A percentile compares a stretch with the other conserved stretches of the same genome.
phyloP scores from a whole-genome alignment of 1,140 invertebrate genomes.

The Danaus melanippus region DNA sequence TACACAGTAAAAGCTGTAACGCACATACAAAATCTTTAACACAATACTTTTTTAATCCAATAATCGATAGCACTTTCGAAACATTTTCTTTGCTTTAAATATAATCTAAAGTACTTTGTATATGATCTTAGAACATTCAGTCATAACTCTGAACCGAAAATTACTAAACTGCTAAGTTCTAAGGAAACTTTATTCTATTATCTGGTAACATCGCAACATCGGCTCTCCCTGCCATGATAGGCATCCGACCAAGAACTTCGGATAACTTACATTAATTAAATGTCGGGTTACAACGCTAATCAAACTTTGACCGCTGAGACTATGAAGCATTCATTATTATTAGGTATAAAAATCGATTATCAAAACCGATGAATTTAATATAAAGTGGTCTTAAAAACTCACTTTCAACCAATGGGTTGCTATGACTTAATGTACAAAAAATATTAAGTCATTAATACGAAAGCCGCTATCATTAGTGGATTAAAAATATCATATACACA shows the following conservation, averaged over 20 bases:
- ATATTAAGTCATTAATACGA: conserved; percentile 3
- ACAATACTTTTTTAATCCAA: neutral
- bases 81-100: no score
- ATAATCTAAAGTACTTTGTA: conserved; percentile 12
- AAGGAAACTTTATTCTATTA: conserved; percentile 48
- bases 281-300: conserved; percentile 63
- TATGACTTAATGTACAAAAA: neutral
- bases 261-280: conserved; percentile 64
- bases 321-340: conserved; percentile 66
- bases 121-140: conserved; percentile 15
- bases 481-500: conserved; percentile 57
- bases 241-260: conserved; percentile 35
- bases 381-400: no score
- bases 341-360: conserved; percentile 69
- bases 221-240: conserved; percentile 33
- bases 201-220: conserved; percentile 50
- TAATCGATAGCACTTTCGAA: conserved; percentile 10
- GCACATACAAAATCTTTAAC: conserved; percentile 18
- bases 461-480: conserved; percentile 32
- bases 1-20: conserved; percentile 31
- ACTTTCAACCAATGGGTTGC: no score
- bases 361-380: conserved; percentile 40
- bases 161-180: conserved; percentile 36
- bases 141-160: conserved; percentile 13
- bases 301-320: conserved; percentile 68